Percentiles rank a stretch among this genome's conserved stretches.
Evolutionary conservation across 2,888 invertebrate genomes (phyloP).

Genomic region (Aphidius colemani): DNA sequence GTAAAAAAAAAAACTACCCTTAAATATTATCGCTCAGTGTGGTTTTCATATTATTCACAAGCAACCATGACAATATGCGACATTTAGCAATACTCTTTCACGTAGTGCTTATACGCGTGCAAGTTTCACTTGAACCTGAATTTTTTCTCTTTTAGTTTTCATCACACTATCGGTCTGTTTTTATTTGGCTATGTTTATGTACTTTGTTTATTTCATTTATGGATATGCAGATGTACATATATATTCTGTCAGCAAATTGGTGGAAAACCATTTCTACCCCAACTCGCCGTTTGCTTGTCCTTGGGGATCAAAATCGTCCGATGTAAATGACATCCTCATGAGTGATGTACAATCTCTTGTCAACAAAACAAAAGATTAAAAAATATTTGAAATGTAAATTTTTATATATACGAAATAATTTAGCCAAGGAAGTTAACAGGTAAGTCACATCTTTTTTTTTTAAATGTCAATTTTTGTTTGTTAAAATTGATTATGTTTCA

Average conservation of each 20-base stretch:
- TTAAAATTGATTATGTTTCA: no score
- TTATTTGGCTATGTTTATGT: background rate
- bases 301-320: constrained; percentile 8
- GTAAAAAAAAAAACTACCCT: background rate
- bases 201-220: no score
- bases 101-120: constrained; percentile 1
- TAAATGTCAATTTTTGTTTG: no score
- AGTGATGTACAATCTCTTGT: constrained; percentile 39
- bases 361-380: constrained; percentile 9
- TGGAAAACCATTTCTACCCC: constrained; percentile 35
- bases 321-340: constrained; percentile 32
- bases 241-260: constrained; percentile 42
- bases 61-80: constrained; percentile 32
- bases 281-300: constrained; percentile 10
- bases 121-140: background rate
- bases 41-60: constrained; percentile 53
- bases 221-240: no score
- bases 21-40: constrained; percentile 18
- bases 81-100: constrained; percentile 37
- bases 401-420: no score
- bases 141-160: background rate
- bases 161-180: background rate
- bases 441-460: no score
- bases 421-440: no score
- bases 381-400: no score